Evolutionary conservation across 1,140 invertebrate genomes (phyloP), one percentile per base, ranked within the genome.

Genomic region (Dysdera silvatica): DNA sequence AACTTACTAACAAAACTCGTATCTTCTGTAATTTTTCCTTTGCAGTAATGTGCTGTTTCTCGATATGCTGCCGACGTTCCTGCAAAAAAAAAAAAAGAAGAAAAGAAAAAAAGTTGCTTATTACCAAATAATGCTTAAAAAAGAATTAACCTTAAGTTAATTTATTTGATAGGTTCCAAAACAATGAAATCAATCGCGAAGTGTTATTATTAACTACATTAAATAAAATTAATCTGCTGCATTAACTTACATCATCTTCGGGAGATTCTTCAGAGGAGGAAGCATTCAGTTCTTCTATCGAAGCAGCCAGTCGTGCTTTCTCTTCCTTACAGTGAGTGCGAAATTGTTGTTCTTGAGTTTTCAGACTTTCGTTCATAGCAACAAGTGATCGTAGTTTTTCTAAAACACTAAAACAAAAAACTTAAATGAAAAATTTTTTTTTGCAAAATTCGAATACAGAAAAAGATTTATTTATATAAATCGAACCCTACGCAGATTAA

Each of bases 321-420:
- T 87, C 83, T 23, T 77, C 74, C 70, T 84, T 85, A 69, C 89
- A 92, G 61, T 86, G 82, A 59, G 87, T 83, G 63, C 84, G 84
- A 70, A 89, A 91, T 68, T 84, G 80, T 16, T 79, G 76, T 70
- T 91, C 88, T 72, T 87, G 82, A 60, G 82, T 79, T 71, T 86
- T 87, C 10, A 91, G 74, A 67, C 81, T 81, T 69, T 91, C 87
- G 72, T 88, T 84, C 66, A 86, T 76, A 5, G 81, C 77, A 10
- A 91, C 78, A 65, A 89, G 74, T 43, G 80, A 76, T 68, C 85
- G 80, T 20, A 89, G 74, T 68, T 81, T 82, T 66, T 81, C 76
- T n/a, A 87, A 64, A 33, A 80, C 73, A 33, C 84, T 87, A 61
- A 37, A 78, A 75, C 66, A 53, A 26, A 33, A 3, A n/a, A 24